Conservation (phyloP, 2,113 vertebrate genomes). For the Columba livia region DNA sequence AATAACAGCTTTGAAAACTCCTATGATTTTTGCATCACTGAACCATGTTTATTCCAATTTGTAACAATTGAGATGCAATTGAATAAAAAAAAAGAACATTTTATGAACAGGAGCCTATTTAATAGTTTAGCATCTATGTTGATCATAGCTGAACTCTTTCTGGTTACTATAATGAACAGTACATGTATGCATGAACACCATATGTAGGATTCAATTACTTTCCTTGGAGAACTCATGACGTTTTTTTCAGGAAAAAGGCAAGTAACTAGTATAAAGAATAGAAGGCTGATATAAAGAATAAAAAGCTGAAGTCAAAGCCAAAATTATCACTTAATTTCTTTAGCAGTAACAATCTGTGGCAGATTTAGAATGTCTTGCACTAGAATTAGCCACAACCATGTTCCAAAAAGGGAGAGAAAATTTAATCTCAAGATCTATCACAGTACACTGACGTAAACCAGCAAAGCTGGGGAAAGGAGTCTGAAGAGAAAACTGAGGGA, state of each 20-base stretch:
- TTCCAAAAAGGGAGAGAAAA: background rate
- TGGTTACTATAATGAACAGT: background rate
- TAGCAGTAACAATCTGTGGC: background rate
- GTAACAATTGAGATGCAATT: constrained; percentile 1
- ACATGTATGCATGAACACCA: background rate
- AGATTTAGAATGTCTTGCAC: background rate
- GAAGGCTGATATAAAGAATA: background rate
- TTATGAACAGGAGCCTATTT: background rate
- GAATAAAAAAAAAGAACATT: background rate
- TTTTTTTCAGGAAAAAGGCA: background rate
- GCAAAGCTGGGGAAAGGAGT: background rate
- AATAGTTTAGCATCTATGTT: background rate
- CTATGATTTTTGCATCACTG: background rate
- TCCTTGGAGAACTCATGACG: background rate
- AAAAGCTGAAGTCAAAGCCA: background rate
- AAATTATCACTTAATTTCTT: background rate
- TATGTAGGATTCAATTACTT: background rate
- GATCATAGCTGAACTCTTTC: background rate
- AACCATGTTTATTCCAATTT: background rate
- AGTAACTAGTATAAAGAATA: background rate
- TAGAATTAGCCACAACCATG: background rate
- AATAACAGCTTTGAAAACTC: constrained; percentile 3
- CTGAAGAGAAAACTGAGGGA: background rate
- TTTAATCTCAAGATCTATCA: background rate
- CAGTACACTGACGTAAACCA: background rate